Evolutionary conservation across 2,113 vertebrate genomes (phyloP).

Genomic region (Numenius arquata): DNA sequence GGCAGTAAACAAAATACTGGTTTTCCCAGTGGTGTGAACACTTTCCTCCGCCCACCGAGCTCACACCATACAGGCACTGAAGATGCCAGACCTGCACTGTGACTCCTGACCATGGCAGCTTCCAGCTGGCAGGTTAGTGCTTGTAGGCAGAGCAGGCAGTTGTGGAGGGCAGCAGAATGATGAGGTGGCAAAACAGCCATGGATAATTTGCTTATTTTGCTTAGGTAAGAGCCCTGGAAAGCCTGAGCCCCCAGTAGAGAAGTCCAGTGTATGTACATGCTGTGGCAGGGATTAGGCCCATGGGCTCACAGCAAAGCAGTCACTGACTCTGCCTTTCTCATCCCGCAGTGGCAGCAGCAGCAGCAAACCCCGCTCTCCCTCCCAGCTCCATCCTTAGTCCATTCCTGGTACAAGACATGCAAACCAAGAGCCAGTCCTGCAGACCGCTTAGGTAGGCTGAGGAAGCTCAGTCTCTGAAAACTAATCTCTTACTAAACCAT

Average conservation of each 20-base stretch:
- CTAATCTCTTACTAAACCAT: background rate
- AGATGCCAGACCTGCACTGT: background rate
- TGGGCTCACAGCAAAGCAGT: background rate
- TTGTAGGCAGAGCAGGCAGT: background rate
- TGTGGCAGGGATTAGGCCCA: background rate
- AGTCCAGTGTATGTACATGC: background rate
- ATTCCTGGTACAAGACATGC: too few species aligned
- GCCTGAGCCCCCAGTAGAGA: background rate
- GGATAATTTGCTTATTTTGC: background rate
- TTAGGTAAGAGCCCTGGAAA: background rate
- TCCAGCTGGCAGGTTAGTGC: background rate
- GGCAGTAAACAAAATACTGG: background rate
- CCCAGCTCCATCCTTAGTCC: background rate
- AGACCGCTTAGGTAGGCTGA: background rate
- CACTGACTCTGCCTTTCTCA: background rate
- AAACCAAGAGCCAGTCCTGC: background rate
- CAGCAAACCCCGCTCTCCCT: background rate
- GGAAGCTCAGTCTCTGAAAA: background rate
- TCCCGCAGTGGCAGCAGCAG: background rate
- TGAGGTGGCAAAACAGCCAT: background rate
- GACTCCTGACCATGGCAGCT: rapidly evolving
- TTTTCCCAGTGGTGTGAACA: background rate
- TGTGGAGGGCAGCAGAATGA: background rate
- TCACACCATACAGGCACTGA: background rate
- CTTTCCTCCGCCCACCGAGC: background rate